These are phyloP conservation scores for Channallabes apus DNA, from an alignment of 2,797 vertebrate species.

Conservation along the genomic window DNA sequence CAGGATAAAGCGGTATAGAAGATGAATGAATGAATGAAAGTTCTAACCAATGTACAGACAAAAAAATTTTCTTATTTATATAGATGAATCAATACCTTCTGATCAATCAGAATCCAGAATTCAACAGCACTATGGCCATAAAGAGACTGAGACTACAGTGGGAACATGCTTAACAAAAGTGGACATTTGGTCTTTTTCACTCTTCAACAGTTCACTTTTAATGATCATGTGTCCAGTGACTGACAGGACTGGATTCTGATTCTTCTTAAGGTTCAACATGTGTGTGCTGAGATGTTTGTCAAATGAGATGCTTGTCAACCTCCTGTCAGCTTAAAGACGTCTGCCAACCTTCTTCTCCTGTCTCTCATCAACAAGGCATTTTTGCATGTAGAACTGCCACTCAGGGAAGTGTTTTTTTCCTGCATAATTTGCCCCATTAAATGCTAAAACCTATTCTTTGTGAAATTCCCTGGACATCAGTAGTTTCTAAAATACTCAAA, in stretches of 20 bases:
- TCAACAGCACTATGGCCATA: not conserved
- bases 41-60: too few species aligned
- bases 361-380: not conserved
- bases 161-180: not conserved
- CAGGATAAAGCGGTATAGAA: too few species aligned
- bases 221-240: not conserved
- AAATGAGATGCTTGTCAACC: too few species aligned
- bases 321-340: not conserved
- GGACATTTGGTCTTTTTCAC: not conserved
- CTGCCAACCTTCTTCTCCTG: not conserved
- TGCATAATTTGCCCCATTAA: not conserved
- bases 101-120: too few species aligned
- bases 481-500: not conserved
- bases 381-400: not conserved
- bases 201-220: not conserved
- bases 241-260: not conserved
- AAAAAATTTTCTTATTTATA: too few species aligned
- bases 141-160: not conserved
- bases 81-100: too few species aligned
- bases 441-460: not conserved
- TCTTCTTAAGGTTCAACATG: not conserved
- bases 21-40: too few species aligned
- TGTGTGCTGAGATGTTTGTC: not conserved
- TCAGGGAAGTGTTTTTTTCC: not conserved
- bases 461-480: not conserved